Base-by-base conservation (phyloP, 2,888 invertebrate genomes). In the Zaprionus obscuricornis region DNA sequence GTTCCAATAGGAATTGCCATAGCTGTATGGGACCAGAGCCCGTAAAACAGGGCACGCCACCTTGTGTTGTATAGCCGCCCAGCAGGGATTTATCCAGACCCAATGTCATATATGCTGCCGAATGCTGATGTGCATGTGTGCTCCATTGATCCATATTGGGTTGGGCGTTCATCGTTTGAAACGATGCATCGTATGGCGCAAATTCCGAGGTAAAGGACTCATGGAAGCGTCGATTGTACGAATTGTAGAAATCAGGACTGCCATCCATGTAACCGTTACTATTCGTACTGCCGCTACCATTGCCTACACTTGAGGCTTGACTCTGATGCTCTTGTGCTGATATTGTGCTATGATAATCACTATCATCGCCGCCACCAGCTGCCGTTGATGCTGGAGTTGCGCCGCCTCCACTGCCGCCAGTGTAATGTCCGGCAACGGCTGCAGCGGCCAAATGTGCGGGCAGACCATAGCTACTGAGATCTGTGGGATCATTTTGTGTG, bases 21-120 rank as follows among this genome's bases (percentile, higher is more conserved):
- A 99, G 91, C 90, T 99, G 98, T 87, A 99, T 98, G 40, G 98
- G 98, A 2, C 98, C 98, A 66, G 97, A 97, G 75, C 97, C 97
- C 90, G 94, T 92, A 90, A 94, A 93, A 77, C 93, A 93, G 4
- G 93, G 90, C 31, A 90, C 89, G 59, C 88, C 90, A 47, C 87
- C 91, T 65, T 89, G 90, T 73, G 89, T 86, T 45, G 88, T 87
- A 68, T 90, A 90, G 67, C 83, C 90, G 10, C 89, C 86, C 18
- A 89, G 74, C 52, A 90, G 78, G 2, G 88, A 82, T 59, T 90
- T 90, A 37, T 91, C 90, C 64, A 90, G 83, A 1, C 88, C 88
- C 87, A 90, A 81, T n/a, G 89, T 91, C 88, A 94, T 93, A 85
- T 94, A 90, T 2, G 89, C 88, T 1, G 89, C 88, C 55, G 92